Evolutionary conservation across 2,888 invertebrate species (phyloP), one percentile per base, ranked within the genome.

Genomic region (Mantis religiosa): DNA sequence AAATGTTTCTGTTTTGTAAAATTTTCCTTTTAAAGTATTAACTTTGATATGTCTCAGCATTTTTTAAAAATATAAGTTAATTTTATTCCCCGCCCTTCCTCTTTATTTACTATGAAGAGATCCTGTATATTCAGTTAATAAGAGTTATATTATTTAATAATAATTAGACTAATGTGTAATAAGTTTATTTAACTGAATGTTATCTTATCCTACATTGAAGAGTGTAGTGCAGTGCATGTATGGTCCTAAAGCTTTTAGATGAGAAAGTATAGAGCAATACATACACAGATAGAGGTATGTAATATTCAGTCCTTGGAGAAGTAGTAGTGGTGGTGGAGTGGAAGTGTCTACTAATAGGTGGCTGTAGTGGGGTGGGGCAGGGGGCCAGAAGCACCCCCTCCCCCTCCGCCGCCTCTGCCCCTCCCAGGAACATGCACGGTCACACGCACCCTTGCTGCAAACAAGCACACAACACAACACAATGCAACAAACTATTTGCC

Each of bases 401-500:
- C 85, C 88, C 87, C 84, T 82, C 89, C 89, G 89, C 86, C 54
- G 82, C 86, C 86, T 88, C 88, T 84, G 71, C 88, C 88, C 89
- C 88, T 92, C 92, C 92, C 92, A 95, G 96, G 96, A 95, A 97
- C 97, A 97, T 97, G 97, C 96, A 97, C 96, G 95, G 96, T 96
- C 95, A 96, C 96, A 95, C 97, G 96, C 96, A 97, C 97, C 95
- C 97, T 96, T 95, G 97, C 97, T 97, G 97, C 96, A 97, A 97
- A 88, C 90, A 90, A 90, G 89, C 54, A 71, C 90, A 87, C 89
- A 83, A 89, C 87, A 90, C 87, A 89, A 89, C 81, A 88, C 89
- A 89, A 89, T 88, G 88, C 88, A 88, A 30, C 81, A 28, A 82
- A 87, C 82, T 83, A 87, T 41, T 41, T 85, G 85, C 85, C 85